A percentile compares a stretch with the other conserved stretches of the same genome.
Conservation (phyloP, 1,140 invertebrate genomes). For the Caenorhabditis remanei region DNA sequence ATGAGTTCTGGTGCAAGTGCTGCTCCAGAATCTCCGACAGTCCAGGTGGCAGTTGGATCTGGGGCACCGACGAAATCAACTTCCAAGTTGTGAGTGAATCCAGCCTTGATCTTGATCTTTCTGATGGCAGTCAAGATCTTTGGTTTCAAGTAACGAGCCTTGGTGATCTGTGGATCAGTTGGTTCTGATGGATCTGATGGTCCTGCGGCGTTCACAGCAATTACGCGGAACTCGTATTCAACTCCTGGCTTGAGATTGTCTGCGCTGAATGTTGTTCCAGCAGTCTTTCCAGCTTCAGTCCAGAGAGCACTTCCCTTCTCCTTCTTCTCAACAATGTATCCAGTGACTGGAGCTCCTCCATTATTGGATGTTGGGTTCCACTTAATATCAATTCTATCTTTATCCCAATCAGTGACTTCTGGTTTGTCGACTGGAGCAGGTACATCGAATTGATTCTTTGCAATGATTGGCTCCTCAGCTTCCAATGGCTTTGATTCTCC, state of each 20-base stretch:
- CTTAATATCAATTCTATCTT: conserved; percentile 90
- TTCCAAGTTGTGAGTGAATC: conserved; percentile 91
- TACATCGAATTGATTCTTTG: conserved; percentile 92
- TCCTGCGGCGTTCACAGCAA: conserved; percentile 85
- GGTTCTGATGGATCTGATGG: conserved; percentile 81
- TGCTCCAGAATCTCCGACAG: conserved; percentile 66
- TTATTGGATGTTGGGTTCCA: conserved; percentile 92
- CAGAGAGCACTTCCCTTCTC: conserved; percentile 79
- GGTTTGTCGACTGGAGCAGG: conserved; percentile 94
- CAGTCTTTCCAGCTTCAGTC: conserved; percentile 73
- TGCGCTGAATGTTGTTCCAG: conserved; percentile 80
- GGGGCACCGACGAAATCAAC: conserved; percentile 93
- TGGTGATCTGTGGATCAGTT: conserved; percentile 86
- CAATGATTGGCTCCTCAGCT: conserved; percentile 88
- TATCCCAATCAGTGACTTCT: conserved; percentile 92
- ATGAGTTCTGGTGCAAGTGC: conserved; percentile 73
- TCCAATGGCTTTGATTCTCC: conserved; percentile 96
- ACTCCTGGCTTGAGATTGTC: conserved; percentile 90
- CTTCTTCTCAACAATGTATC: conserved; percentile 93
- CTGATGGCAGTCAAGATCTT: conserved; percentile 86
- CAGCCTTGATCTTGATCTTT: conserved; percentile 81
- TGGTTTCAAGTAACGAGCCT: conserved; percentile 89
- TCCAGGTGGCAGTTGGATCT: conserved; percentile 78
- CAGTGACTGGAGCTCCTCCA: conserved; percentile 89
- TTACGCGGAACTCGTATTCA: conserved; percentile 85